phyloP scores from a whole-genome alignment of 2,113 vertebrate species.

The Oreamnos americanus region DNA sequence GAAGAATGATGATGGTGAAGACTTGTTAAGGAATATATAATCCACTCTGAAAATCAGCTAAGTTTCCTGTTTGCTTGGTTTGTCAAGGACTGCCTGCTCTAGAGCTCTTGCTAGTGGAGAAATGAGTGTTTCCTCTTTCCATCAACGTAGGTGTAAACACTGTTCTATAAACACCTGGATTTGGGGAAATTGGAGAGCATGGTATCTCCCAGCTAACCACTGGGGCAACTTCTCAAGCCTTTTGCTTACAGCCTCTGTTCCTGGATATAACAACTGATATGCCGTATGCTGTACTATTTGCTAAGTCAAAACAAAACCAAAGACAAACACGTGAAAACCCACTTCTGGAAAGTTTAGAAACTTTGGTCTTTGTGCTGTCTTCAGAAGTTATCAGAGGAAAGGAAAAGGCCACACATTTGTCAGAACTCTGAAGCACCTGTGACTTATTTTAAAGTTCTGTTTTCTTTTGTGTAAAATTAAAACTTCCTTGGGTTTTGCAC shows the following conservation, averaged over 20 bases:
- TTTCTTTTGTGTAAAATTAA: background rate
- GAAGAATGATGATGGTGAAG: background rate
- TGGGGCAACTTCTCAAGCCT: background rate
- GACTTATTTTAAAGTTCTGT: background rate
- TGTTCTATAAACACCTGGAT: background rate
- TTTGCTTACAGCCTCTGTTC: background rate
- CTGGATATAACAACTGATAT: background rate
- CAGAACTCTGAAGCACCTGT: background rate
- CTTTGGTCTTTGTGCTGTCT: background rate
- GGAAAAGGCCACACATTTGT: background rate
- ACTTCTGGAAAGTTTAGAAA: background rate
- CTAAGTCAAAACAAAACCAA: background rate
- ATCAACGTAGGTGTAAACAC: background rate
- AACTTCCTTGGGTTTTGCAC: background rate
- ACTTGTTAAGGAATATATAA: background rate
- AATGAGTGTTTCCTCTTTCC: background rate
- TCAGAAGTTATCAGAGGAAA: background rate
- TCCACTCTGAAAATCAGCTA: background rate
- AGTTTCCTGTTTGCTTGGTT: background rate
- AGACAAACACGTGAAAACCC: background rate
- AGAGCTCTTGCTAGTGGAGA: background rate
- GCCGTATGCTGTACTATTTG: background rate
- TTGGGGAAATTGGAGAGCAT: background rate
- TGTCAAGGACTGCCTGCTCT: background rate
- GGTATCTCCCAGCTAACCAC: background rate